Conservation (phyloP, 2,888 invertebrate species). For the Danaus chrysippus region DNA sequence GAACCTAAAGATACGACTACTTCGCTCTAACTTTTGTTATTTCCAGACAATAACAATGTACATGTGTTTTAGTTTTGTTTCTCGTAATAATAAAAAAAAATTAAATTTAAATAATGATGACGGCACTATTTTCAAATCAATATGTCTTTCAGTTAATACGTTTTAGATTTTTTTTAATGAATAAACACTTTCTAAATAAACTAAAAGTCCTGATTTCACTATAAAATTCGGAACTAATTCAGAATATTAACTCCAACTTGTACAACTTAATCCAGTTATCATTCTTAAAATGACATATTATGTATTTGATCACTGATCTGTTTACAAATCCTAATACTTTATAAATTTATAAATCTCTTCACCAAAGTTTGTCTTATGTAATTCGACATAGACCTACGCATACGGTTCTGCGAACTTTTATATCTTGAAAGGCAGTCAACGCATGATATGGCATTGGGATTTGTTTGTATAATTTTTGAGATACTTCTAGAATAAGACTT, state of each 20-base stretch:
- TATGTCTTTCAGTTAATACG: background rate
- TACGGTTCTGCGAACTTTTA: constrained; percentile 25
- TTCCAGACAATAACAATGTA: constrained; percentile 15
- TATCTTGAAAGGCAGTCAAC: constrained; percentile 36
- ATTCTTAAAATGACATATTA: background rate
- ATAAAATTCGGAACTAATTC: no score
- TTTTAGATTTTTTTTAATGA: background rate
- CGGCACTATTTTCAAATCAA: background rate
- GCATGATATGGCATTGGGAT: constrained; percentile 41
- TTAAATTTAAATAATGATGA: background rate
- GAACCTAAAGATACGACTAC: constrained; percentile 19
- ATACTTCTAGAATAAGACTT: background rate
- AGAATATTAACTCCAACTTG: no score
- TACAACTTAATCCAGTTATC: background rate
- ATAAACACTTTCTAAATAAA: no score
- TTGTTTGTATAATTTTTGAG: constrained; percentile 39
- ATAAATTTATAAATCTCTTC: constrained; percentile 27
- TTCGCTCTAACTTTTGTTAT: constrained; percentile 19
- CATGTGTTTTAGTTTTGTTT: constrained; percentile 20
- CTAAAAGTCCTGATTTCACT: no score
- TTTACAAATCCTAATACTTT: constrained; percentile 25
- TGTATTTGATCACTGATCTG: constrained; percentile 18
- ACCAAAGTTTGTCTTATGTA: constrained; percentile 22
- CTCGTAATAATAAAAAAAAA: background rate
- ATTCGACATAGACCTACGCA: constrained; percentile 32